A percentile compares a stretch with the other conserved stretches of the same genome.
phyloP scores from a whole-genome alignment of 2,888 invertebrate genomes.

The Thyatira batis region DNA sequence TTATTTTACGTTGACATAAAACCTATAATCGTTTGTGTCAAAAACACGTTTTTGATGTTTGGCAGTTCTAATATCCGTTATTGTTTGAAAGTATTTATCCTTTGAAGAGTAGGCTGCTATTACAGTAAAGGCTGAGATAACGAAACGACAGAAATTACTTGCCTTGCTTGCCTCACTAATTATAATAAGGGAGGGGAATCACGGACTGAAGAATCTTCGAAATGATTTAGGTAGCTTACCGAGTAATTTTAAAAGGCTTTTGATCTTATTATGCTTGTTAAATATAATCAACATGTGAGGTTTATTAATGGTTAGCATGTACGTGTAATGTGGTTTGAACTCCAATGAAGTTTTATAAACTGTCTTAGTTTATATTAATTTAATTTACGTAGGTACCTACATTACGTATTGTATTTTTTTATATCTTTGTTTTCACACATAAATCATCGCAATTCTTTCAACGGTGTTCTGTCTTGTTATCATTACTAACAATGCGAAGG shows the following conservation, averaged over 20 bases:
- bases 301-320: not conserved
- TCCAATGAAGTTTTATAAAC: too few relatives aligned
- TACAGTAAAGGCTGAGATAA: slow-evolving; percentile 25
- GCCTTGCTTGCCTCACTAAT: slow-evolving; percentile 20
- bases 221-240: not conserved
- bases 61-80: slow-evolving; percentile 54
- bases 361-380: too few relatives aligned
- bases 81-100: slow-evolving; percentile 47
- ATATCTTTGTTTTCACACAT: too few relatives aligned
- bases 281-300: not conserved
- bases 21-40: slow-evolving; percentile 17
- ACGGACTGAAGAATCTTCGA: not conserved
- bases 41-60: slow-evolving; percentile 37
- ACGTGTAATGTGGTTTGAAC: not conserved
- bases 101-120: slow-evolving; percentile 25
- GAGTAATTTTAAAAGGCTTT: slow-evolving; percentile 1
- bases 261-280: not conserved
- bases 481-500: too few relatives aligned
- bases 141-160: slow-evolving; percentile 25
- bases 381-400: too few relatives aligned
- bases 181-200: slow-evolving; percentile 1
- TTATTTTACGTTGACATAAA: slow-evolving; percentile 1
- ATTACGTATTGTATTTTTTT: too few relatives aligned
- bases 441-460: too few relatives aligned
- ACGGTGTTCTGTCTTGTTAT: too few relatives aligned